Conservation (phyloP, 1,140 invertebrate genomes). For the Sesamia nonagrioides region DNA sequence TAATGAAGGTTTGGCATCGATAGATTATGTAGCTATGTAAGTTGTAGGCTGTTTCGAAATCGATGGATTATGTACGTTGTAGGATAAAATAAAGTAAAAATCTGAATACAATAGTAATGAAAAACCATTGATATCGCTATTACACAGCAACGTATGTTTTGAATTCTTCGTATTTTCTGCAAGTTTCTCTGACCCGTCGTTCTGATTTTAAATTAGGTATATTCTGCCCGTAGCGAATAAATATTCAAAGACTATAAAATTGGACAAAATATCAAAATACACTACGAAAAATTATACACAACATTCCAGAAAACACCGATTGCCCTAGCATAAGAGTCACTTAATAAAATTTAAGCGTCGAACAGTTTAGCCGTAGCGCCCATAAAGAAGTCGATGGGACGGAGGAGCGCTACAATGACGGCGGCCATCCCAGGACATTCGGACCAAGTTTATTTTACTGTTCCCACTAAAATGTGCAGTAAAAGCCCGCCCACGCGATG, state of each 20-base stretch:
- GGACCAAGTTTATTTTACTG: slow-evolving; percentile 77
- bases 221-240: neutral
- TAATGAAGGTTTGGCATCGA: slow-evolving; percentile 48
- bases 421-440: slow-evolving; percentile 68
- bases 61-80: neutral
- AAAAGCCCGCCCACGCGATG: slow-evolving; percentile 82
- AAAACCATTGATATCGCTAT: neutral
- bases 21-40: neutral
- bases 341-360: slow-evolving; percentile 72
- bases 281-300: slow-evolving; percentile 19
- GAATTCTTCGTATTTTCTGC: neutral
- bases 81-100: neutral
- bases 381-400: slow-evolving; percentile 71
- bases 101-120: neutral
- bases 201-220: neutral
- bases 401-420: slow-evolving; percentile 72
- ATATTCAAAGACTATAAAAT: neutral
- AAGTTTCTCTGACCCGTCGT: neutral
- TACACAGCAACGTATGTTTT: neutral
- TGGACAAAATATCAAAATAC: slow-evolving; percentile 21
- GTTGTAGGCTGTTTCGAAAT: too few relatives aligned
- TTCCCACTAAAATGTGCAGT: slow-evolving; percentile 75
- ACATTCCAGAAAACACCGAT: slow-evolving; percentile 37
- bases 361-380: slow-evolving; percentile 74
- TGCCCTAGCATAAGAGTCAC: slow-evolving; percentile 48